These are phyloP conservation scores for Drosophila mimica DNA, from an alignment of 2,888 invertebrate genomes.

Conservation along the genomic window DNA sequence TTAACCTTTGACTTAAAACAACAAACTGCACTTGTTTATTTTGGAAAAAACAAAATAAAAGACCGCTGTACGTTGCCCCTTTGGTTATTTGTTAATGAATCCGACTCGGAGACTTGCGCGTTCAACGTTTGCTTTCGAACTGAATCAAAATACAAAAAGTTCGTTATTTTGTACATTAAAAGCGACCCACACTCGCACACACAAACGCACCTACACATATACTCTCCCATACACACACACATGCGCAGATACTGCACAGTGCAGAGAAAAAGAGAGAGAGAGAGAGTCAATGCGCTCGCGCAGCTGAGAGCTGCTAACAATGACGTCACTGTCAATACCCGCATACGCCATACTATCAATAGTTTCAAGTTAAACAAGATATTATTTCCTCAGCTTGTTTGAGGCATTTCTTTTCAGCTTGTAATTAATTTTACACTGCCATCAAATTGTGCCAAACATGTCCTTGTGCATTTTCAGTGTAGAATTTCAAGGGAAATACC, in stretches of 20 bases:
- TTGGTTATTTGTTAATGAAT: slow-evolving; percentile 19
- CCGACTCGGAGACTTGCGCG: slow-evolving; percentile 66
- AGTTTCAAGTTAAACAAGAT: neutral
- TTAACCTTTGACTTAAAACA: slow-evolving; percentile 67
- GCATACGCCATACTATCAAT: slow-evolving; percentile 14
- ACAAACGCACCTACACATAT: slow-evolving; percentile 1
- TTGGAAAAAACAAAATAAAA: slow-evolving; percentile 52
- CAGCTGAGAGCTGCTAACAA: slow-evolving; percentile 43
- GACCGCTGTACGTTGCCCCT: slow-evolving; percentile 30
- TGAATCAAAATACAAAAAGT: slow-evolving; percentile 67
- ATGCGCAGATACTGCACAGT: slow-evolving; percentile 18
- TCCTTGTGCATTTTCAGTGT: neutral
- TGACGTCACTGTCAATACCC: slow-evolving; percentile 49
- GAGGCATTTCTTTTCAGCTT: neutral
- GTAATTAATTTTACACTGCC: neutral
- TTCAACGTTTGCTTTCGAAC: slow-evolving; percentile 77
- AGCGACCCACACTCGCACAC: slow-evolving; percentile 9
- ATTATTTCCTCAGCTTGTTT: neutral
- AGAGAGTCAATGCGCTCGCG: slow-evolving; percentile 61
- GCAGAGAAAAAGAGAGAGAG: neutral
- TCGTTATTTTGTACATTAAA: slow-evolving; percentile 54
- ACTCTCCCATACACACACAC: slow-evolving; percentile 16
- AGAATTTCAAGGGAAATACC: neutral
- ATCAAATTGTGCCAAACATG: neutral
- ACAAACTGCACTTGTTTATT: slow-evolving; percentile 39